Conservation (phyloP, 30 jellyfish, hydroid and myxozoan species). For the Cassiopea xamachana region DNA sequence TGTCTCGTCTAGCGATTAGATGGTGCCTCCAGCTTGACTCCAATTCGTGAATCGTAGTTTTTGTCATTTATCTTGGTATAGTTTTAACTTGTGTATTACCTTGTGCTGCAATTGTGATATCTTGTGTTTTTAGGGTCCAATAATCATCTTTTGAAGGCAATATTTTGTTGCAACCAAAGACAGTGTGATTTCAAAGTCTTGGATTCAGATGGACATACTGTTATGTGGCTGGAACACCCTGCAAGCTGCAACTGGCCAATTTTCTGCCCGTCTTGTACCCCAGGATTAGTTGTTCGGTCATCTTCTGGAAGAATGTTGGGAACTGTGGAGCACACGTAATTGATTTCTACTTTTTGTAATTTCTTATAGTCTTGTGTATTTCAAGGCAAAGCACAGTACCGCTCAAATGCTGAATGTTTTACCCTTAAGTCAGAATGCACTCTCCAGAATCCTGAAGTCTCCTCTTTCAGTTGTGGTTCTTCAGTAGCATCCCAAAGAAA, state of each 20-base stretch:
- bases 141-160: conserved; percentile 34
- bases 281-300: conserved; percentile 70
- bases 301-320: conserved; percentile 79
- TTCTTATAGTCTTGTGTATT: background rate
- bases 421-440: too few relatives aligned
- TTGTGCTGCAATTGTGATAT: too few relatives aligned
- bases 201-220: conserved; percentile 53
- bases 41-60: too few relatives aligned
- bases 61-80: too few relatives aligned
- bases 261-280: conserved; percentile 76
- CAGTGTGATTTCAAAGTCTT: conserved; percentile 58
- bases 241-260: conserved; percentile 81
- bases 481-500: too few relatives aligned
- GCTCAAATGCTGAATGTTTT: background rate
- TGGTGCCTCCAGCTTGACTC: too few relatives aligned
- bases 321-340: conserved; percentile 79
- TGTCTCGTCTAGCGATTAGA: too few relatives aligned
- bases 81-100: too few relatives aligned
- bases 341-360: background rate
- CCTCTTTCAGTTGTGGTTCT: too few relatives aligned
- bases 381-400: background rate
- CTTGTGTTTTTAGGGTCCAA: conserved; percentile 2
- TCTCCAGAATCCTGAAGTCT: too few relatives aligned
- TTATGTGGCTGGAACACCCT: conserved; percentile 85
- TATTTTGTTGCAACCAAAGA: conserved; percentile 83